A percentile compares a stretch with the other conserved stretches of the same genome.
These are phyloP conservation scores for Melikaiella ostensackeni DNA, from an alignment of 2,888 invertebrate species.

Conservation along the genomic window DNA sequence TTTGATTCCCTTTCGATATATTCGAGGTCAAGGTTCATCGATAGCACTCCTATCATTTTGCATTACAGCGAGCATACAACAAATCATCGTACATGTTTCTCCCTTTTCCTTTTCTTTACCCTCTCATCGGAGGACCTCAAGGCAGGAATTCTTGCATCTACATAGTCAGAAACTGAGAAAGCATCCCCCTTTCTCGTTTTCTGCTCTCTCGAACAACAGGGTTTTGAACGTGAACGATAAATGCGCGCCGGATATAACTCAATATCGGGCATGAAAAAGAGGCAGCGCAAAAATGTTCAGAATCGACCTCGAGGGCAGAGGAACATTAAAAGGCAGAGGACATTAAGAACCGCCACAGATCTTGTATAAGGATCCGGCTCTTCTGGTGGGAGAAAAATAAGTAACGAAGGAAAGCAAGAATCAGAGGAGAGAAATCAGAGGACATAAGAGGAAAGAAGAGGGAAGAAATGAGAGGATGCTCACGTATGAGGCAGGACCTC, in stretches of 20 bases:
- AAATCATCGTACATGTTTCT: slow-evolving; percentile 37
- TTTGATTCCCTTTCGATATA: slow-evolving; percentile 33
- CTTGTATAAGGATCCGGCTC: slow-evolving; percentile 72
- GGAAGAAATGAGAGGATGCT: slow-evolving; percentile 65
- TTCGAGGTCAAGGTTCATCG: slow-evolving; percentile 37
- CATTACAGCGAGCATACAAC: slow-evolving; percentile 39
- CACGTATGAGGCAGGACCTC: slow-evolving; percentile 76
- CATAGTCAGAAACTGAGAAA: slow-evolving; percentile 39
- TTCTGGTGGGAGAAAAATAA: slow-evolving; percentile 57
- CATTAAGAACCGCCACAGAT: slow-evolving; percentile 76
- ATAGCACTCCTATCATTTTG: slow-evolving; percentile 36
- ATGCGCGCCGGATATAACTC: slow-evolving; percentile 73
- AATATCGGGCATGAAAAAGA: slow-evolving; percentile 71
- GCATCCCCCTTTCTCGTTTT: slow-evolving; percentile 40
- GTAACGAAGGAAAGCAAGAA: slow-evolving; percentile 52
- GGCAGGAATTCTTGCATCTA: slow-evolving; percentile 34
- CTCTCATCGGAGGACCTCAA: slow-evolving; percentile 25
- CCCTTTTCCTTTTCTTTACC: slow-evolving; percentile 24
- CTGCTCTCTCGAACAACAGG: slow-evolving; percentile 53
- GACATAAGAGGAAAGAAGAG: slow-evolving; percentile 41
- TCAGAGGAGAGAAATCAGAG: slow-evolving; percentile 42
- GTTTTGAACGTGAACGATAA: slow-evolving; percentile 72
- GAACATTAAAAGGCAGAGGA: slow-evolving; percentile 75
- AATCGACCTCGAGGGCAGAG: slow-evolving; percentile 75
- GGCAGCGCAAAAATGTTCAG: slow-evolving; percentile 72